Conservation (phyloP, 1,140 invertebrate genomes). For the Aphaenogaster rudis region DNA sequence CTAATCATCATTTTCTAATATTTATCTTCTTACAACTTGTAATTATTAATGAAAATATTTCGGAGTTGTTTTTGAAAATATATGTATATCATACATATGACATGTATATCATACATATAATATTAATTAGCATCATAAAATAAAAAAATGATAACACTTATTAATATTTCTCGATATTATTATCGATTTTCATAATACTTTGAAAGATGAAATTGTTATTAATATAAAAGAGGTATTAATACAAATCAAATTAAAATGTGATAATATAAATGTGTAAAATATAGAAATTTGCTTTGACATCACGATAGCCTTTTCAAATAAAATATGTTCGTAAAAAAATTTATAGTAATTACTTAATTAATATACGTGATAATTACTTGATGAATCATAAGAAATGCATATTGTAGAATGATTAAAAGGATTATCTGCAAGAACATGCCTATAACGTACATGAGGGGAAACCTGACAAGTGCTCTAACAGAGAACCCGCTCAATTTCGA, state of each 20-base stretch:
- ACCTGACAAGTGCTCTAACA: conserved; percentile 20
- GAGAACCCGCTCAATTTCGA: conserved; percentile 26
- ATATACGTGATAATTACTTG: neutral
- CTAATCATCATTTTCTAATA: neutral
- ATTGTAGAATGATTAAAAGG: neutral
- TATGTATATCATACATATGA: neutral
- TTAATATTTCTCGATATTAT: neutral
- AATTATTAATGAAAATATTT: conserved; percentile 1
- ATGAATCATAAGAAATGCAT: neutral
- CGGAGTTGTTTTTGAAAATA: neutral
- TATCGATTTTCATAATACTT: neutral
- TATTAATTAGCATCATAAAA: conserved; percentile 8
- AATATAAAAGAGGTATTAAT: neutral
- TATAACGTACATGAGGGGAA: neutral
- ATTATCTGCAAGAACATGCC: neutral
- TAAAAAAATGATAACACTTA: neutral
- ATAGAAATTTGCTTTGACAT: neutral
- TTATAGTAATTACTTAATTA: conserved; percentile 7
- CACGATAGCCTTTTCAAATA: neutral
- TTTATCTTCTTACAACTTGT: neutral
- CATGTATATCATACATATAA: neutral
- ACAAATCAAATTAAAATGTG: neutral
- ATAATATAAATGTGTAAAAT: conserved; percentile 23
- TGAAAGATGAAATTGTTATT: conserved; percentile 2
- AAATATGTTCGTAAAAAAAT: neutral